phyloP scores from a whole-genome alignment of 2,888 invertebrate genomes.

The Lissocephala sabroskyi region DNA sequence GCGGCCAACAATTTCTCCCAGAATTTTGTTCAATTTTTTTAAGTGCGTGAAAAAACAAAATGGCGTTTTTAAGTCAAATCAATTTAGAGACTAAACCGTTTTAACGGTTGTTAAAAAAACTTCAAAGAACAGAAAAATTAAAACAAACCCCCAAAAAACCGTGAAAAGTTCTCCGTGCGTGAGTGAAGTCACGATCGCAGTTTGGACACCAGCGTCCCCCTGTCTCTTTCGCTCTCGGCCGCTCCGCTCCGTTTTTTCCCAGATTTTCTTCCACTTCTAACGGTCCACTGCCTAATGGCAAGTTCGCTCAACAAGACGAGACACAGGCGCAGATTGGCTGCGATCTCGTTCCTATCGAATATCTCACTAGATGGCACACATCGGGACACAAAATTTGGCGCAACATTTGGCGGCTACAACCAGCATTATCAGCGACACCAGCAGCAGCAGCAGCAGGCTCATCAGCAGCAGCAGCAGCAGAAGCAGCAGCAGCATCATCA shows the following conservation, averaged over 20 bases:
- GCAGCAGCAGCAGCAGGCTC: slow-evolving; percentile 41
- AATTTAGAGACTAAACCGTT: slow-evolving; percentile 67
- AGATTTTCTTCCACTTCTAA: not conserved
- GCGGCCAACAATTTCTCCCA: too few relatives aligned
- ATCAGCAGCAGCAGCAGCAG: slow-evolving; percentile 43
- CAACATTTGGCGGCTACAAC: slow-evolving; percentile 67
- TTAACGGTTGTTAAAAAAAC: slow-evolving; percentile 22
- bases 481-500: slow-evolving; percentile 41
- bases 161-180: slow-evolving; percentile 7
- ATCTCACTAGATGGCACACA: slow-evolving; percentile 95
- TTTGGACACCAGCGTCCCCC: not conserved
- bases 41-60: slow-evolving; percentile 28
- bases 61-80: slow-evolving; percentile 63
- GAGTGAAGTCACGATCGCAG: too few relatives aligned
- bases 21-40: slow-evolving; percentile 1
- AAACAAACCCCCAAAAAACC: slow-evolving; percentile 3
- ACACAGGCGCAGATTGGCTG: slow-evolving; percentile 90
- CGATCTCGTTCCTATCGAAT: slow-evolving; percentile 94
- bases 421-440: slow-evolving; percentile 48
- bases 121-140: not conserved
- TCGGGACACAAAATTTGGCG: slow-evolving; percentile 79
- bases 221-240: not conserved
- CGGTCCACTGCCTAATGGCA: slow-evolving; percentile 72
- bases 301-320: slow-evolving; percentile 75
- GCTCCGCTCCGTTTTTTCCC: not conserved